Evolutionary conservation across 2,113 vertebrate genomes (phyloP), one percentile per base, ranked within the genome.

Genomic region (Muscicapa adusta): DNA sequence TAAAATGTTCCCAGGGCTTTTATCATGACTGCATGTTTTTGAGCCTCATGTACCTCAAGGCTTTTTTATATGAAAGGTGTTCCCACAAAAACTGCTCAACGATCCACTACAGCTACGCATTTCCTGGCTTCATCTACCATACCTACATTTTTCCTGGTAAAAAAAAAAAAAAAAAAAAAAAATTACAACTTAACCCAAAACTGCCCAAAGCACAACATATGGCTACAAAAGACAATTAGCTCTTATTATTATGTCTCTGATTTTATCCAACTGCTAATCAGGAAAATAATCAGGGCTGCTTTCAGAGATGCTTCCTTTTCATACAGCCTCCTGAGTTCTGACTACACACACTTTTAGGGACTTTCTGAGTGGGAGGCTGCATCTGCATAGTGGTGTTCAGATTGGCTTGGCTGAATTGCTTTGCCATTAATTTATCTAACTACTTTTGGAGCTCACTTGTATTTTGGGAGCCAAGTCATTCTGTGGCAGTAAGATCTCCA

Each of bases 191-290:
- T 81, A 63, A 82, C 62, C 66, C 62, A 48, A 71, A 95, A 84
- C 15, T 48, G 42, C 19, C 75, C 57, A 57, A 82, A 89, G 76
- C 53, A 56, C 28, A 53, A 66, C 68, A 94, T 57, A 85, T 78
- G 77, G n/a, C 65, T 81, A 56, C 54, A 82, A 94, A 86, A 87
- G 57, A 81, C 65, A 78, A 93, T 87, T 81, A 93, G 58, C 62
- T 0, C 0, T 75, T 82, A 57, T 79, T 88, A 72, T 42, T 42
- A 42, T 16, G 20, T 40, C 68, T 80, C 47, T 75, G n/a, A 75
- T 89, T 72, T 89, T 75, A 91, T 70, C 53, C 71, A 91, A 60
- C 34, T 50, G 45, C 34, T 91, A 72, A 93, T 68, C 83, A 88
- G 70, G 81, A 91, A 65, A 84, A 89, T n/a, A 88, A 85, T 67